Base-by-base conservation (phyloP, 2,113 vertebrate species). In the Felis chaus region DNA sequence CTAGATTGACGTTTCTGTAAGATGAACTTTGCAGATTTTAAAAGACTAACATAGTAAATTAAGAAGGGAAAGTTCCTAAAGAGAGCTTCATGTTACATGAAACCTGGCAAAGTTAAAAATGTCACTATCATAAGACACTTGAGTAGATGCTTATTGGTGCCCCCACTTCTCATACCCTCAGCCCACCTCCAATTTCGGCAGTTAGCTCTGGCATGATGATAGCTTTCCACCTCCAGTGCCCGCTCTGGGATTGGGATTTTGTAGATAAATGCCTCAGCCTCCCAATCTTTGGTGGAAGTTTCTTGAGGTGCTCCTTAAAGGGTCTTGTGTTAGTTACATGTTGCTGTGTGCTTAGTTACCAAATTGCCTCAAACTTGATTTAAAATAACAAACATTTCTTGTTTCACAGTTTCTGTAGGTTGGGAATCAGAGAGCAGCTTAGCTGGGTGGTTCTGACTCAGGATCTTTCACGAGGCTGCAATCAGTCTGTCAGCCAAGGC, bases 351-450 rank as follows among this genome's bases (percentile, higher is more conserved):
- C 48, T 61, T 61, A 57, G 57, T 3, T 61, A 61, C 57, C 36
- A 71, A 71, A 39, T 61, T 33, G 39, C 33, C n/a, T 83, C n/a
- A 39, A 89, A 78, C 21, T 25, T 57, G 29, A 33, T 65, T 79
- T 79, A 84, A 57, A 84, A 76, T 89, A 50, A 61, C 76, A 92
- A 31, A 71, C 5, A 53, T 92, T 89, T 95, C 39, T 81, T 87
- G 23, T 53, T 81, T 55, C 19, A 48, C 8, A 50, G 45, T 94
- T 45, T 66, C 53, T 85, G 9, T 68, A n/a, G 45, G 12, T 91
- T 29, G 82, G 82, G 68, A 55, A 88, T 61, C 82, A 68, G n/a
- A 15, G 15, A 74, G 31, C 45, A 33, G 36, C 7, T 39, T 66
- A 48, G 8, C 23, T 45, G n/a, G 76, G 33, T 96, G 27, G 39